Conservation (phyloP, 1,140 invertebrate genomes). For the Pseudomyrmex cubaensis region DNA sequence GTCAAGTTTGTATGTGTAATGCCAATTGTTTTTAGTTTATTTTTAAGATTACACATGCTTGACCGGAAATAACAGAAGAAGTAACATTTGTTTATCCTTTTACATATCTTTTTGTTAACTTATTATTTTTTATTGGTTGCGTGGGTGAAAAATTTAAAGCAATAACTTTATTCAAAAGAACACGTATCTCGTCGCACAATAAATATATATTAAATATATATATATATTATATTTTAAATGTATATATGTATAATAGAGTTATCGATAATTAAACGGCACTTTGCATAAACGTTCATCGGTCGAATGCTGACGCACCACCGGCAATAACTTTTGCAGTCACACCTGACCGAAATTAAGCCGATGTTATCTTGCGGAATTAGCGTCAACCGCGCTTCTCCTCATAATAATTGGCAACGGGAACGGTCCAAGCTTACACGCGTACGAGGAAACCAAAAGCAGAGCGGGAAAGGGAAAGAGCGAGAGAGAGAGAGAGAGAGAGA, state of each 20-base stretch:
- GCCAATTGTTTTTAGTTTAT: too few species aligned
- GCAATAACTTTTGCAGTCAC: slow-evolving; percentile 35
- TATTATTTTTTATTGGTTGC: too few species aligned
- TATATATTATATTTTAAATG: neutral
- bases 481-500: too few species aligned
- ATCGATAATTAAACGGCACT: neutral
- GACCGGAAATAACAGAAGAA: too few species aligned
- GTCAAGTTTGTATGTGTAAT: too few species aligned
- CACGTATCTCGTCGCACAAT: too few species aligned
- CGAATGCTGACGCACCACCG: neutral
- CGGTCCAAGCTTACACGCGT: neutral
- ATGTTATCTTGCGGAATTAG: slow-evolving; percentile 24
- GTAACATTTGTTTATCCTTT: too few species aligned
- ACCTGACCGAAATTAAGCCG: slow-evolving; percentile 24
- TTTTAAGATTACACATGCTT: too few species aligned
- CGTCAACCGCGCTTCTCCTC: slow-evolving; percentile 31
- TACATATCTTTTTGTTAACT: too few species aligned
- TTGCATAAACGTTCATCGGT: neutral
- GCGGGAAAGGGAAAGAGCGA: slow-evolving; percentile 4
- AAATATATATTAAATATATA: neutral
- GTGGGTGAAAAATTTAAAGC: too few species aligned
- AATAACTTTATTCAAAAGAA: too few species aligned
- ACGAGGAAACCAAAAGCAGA: slow-evolving; percentile 4
- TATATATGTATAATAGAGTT: neutral
- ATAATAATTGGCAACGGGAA: slow-evolving; percentile 11